phyloP scores from a whole-genome alignment of 2,797 vertebrate genomes.

The Helostoma temminkii region DNA sequence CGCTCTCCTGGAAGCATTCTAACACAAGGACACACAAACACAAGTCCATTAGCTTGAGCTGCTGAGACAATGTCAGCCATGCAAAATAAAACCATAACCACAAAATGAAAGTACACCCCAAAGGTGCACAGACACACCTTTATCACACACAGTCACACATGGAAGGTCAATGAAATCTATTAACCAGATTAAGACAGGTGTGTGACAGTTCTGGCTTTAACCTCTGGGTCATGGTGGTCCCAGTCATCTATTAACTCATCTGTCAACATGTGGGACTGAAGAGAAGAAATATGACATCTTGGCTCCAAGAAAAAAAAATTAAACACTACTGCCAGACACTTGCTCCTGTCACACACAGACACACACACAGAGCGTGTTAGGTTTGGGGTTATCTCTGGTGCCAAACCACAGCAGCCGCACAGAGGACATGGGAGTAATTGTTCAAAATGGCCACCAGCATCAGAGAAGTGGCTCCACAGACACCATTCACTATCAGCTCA shows the following conservation, averaged over 20 bases:
- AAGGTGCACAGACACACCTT: constrained; percentile 16
- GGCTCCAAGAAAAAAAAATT: constrained; percentile 19
- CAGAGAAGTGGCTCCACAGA: constrained; percentile 59
- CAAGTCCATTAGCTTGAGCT: constrained; percentile 9
- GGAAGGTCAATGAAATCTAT: constrained; percentile 2
- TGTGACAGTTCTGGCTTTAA: constrained; percentile 18
- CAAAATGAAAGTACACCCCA: neutral
- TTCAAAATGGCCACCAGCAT: constrained; percentile 59
- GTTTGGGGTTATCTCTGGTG: constrained; percentile 44
- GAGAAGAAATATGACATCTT: constrained; percentile 23
- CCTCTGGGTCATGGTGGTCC: constrained; percentile 46
- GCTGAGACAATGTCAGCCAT: constrained; percentile 6
- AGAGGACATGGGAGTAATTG: constrained; percentile 53
- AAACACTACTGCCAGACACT: neutral
- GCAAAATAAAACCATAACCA: constrained; percentile 37
- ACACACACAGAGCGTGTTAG: constrained; percentile 8
- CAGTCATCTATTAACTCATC: constrained; percentile 75
- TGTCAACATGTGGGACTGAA: constrained; percentile 60
- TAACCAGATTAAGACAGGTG: constrained; percentile 36
- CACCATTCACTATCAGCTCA: constrained; percentile 63
- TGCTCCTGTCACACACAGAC: constrained; percentile 19
- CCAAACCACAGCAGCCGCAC: constrained; percentile 53
- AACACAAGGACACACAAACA: constrained; percentile 50
- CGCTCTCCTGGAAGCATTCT: constrained; percentile 99
- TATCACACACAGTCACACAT: neutral